phyloP scores from a whole-genome alignment of 2,888 invertebrate genomes.

The Caenorhabditis wallacei region DNA sequence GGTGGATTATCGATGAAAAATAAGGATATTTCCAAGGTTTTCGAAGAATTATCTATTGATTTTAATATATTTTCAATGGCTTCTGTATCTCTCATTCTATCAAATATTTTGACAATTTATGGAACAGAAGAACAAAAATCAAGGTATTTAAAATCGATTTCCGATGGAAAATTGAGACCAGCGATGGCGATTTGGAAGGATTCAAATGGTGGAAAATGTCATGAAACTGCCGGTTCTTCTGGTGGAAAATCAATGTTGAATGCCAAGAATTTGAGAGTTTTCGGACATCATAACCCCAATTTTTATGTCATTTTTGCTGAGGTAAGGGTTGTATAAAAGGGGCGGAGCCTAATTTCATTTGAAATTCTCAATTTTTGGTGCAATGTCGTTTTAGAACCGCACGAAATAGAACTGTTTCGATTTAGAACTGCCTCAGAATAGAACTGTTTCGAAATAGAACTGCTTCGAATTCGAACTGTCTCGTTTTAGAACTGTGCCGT shows the following conservation, averaged over 20 bases:
- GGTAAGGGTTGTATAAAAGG: constrained; percentile 11
- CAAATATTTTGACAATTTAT: constrained; percentile 70
- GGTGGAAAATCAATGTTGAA: constrained; percentile 70
- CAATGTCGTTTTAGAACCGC: too few relatives aligned
- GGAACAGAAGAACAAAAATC: constrained; percentile 68
- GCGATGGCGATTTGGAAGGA: constrained; percentile 63
- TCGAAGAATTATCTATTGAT: constrained; percentile 77
- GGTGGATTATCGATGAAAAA: constrained; percentile 80
- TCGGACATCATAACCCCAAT: constrained; percentile 78
- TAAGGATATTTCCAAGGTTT: constrained; percentile 78
- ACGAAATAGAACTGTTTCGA: too few relatives aligned
- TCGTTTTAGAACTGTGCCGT: too few relatives aligned
- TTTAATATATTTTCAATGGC: constrained; percentile 71
- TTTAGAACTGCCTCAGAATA: too few relatives aligned
- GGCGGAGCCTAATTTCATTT: too few relatives aligned
- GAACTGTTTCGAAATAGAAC: too few relatives aligned
- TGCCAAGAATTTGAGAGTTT: constrained; percentile 67
- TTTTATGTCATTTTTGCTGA: constrained; percentile 79
- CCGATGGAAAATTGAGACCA: constrained; percentile 66
- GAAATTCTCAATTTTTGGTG: too few relatives aligned
- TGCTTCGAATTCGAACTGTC: too few relatives aligned
- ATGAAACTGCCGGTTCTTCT: constrained; percentile 52
- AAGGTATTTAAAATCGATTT: constrained; percentile 68
- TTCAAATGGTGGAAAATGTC: constrained; percentile 32
- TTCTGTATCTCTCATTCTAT: constrained; percentile 65